phyloP scores from a whole-genome alignment of 1,140 invertebrate species.

The Leptinotarsa texana region DNA sequence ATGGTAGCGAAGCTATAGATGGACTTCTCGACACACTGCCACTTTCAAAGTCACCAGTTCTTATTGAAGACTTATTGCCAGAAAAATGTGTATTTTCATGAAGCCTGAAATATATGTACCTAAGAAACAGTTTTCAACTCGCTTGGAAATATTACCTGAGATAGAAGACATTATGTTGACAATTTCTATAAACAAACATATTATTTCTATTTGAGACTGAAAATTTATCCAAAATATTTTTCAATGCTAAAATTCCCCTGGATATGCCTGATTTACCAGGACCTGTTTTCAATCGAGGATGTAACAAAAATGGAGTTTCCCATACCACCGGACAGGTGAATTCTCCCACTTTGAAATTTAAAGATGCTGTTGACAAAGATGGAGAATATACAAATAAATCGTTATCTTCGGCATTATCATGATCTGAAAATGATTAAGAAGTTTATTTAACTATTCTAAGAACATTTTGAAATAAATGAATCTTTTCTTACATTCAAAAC shows the following conservation, averaged over 20 bases:
- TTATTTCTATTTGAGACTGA: conserved; percentile 76
- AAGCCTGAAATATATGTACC: conserved; percentile 46
- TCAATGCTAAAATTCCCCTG: conserved; percentile 67
- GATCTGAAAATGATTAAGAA: conserved; percentile 23
- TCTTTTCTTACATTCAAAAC: conserved; percentile 46
- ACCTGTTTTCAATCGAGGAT: conserved; percentile 73
- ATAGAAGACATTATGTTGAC: conserved; percentile 72
- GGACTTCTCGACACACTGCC: conserved; percentile 57
- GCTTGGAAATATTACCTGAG: conserved; percentile 50
- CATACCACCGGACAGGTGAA: conserved; percentile 77
- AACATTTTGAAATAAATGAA: not conserved
- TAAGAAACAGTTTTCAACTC: not conserved
- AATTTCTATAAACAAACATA: conserved; percentile 81
- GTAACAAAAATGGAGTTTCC: conserved; percentile 71
- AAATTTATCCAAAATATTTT: conserved; percentile 71
- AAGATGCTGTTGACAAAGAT: conserved; percentile 57
- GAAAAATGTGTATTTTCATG: conserved; percentile 54
- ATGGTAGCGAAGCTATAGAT: conserved; percentile 56
- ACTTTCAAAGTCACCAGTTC: conserved; percentile 52
- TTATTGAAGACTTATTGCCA: conserved; percentile 36
- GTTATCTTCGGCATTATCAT: conserved; percentile 46
- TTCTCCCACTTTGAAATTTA: conserved; percentile 66
- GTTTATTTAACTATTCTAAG: not conserved
- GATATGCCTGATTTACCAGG: conserved; percentile 65
- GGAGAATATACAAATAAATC: conserved; percentile 37